Evolutionary conservation across 1,140 invertebrate species (phyloP), one percentile per base, ranked within the genome.

Genomic region (Megathymus violae): DNA sequence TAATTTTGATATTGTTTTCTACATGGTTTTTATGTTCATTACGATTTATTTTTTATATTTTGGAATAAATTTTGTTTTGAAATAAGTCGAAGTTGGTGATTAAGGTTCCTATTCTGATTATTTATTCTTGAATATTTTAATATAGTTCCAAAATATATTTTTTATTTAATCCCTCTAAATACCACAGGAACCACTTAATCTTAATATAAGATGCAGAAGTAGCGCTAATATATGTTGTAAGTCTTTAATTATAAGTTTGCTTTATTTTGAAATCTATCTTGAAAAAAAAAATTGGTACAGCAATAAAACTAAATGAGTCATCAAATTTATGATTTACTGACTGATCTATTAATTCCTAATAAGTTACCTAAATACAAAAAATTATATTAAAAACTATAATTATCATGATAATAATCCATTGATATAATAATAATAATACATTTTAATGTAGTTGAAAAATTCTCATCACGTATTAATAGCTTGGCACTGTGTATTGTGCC

Each of bases 1-100:
- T 54, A 71, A 58, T 58, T 58, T 58, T 58, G 54, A 58, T 58
- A 58, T 80, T 88, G 80, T 89, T 89, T 90, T 90, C 76, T 82
- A 88, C 81, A 84, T 91, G 83, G 78, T 89, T 89, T 85, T 82
- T 86, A 86, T 88, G 82, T 90, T 88, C 80, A 88, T 86, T 88
- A 86, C 77, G 78, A 85, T 74, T 90, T 83, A n/a, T 82, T 88
- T 87, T 84, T 44, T 78, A 86, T 88, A 88, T 88, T 90, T 90
- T 89, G 86, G 74, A 80, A 89, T 88, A 88, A 91, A 91, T 88
- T 82, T 88, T 85, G 82, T 76, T 91, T 88, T 74, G 69, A 83
- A 85, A 76, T 81, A 81, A 76, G 65, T 82, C 71, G 66, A 76
- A 79, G 75, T 81, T 83, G 83, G 76, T 84, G 80, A 89, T 89